phyloP scores from a whole-genome alignment of 2,888 invertebrate genomes.

The Matsumyia berberina region DNA sequence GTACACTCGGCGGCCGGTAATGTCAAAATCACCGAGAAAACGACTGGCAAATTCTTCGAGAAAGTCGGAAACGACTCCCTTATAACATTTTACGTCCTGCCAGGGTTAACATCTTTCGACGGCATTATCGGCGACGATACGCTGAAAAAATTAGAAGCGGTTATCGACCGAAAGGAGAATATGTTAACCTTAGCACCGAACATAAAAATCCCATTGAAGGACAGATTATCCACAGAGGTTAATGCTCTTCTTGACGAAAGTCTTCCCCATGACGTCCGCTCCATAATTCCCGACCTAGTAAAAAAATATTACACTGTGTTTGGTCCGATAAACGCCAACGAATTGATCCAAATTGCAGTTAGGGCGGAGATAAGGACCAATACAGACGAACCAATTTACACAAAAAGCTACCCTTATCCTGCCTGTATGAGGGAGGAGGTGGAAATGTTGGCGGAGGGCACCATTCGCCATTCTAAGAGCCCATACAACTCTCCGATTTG shows the following conservation, averaged over 20 bases:
- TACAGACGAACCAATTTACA: constrained; percentile 78
- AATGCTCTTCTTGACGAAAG: not conserved
- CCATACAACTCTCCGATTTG: constrained; percentile 78
- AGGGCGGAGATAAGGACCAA: too few relatives aligned
- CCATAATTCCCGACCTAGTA: too few relatives aligned
- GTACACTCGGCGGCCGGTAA: not conserved
- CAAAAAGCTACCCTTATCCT: constrained; percentile 81
- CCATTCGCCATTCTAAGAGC: constrained; percentile 79
- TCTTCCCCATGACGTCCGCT: too few relatives aligned
- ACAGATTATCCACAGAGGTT: not conserved
- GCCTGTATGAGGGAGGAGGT: constrained; percentile 80
- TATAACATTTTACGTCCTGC: not conserved
- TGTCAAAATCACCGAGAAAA: not conserved
- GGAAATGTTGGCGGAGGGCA: constrained; percentile 78
- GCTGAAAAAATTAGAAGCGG: not conserved
- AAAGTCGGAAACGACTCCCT: not conserved
- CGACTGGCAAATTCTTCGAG: not conserved
- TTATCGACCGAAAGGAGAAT: constrained; percentile 6
- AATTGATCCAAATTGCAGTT: too few relatives aligned
- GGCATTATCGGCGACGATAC: not conserved
- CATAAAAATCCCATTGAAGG: not conserved
- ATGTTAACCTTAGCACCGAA: not conserved
- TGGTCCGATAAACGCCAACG: too few relatives aligned
- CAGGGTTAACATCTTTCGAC: not conserved
- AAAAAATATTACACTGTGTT: too few relatives aligned